Conservation (phyloP, 2,888 invertebrate species). For the Hypercompe scribonia region DNA sequence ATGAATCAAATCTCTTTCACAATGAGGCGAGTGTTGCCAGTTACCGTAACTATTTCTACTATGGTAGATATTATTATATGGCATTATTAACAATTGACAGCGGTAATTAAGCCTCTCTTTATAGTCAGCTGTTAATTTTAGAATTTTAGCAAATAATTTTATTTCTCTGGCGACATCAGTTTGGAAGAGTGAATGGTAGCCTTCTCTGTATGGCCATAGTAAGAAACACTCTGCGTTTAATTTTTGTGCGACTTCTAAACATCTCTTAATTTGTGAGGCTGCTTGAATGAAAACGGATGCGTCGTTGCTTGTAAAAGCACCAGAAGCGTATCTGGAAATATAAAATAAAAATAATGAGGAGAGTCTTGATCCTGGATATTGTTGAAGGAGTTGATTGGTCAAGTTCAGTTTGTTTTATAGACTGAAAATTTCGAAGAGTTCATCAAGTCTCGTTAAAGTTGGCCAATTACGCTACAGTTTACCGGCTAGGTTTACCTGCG, state of each 20-base stretch:
- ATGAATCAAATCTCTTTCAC: constrained; percentile 78
- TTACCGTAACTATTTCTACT: constrained; percentile 38
- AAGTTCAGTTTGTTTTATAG: too few relatives aligned
- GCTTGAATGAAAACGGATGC: constrained; percentile 87
- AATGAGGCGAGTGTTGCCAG: constrained; percentile 59
- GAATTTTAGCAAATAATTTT: constrained; percentile 87
- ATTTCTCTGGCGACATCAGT: constrained; percentile 87
- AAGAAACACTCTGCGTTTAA: constrained; percentile 88
- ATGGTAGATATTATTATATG: constrained; percentile 63
- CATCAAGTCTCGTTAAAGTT: too few relatives aligned
- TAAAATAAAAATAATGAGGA: not conserved
- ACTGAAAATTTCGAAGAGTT: too few relatives aligned
- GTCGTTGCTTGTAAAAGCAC: constrained; percentile 88
- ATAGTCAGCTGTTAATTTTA: constrained; percentile 88
- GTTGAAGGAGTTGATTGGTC: too few relatives aligned
- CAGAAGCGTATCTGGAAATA: constrained; percentile 85
- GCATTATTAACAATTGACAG: constrained; percentile 87
- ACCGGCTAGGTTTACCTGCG: too few relatives aligned
- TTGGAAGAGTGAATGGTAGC: constrained; percentile 86
- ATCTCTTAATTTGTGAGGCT: constrained; percentile 87
- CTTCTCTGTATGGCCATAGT: constrained; percentile 88
- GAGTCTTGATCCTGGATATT: not conserved
- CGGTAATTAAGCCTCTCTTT: constrained; percentile 82
- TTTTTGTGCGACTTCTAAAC: constrained; percentile 87
- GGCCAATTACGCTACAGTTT: too few relatives aligned